phyloP scores from a whole-genome alignment of 2,113 vertebrate genomes.

The Lagopus leucura region DNA sequence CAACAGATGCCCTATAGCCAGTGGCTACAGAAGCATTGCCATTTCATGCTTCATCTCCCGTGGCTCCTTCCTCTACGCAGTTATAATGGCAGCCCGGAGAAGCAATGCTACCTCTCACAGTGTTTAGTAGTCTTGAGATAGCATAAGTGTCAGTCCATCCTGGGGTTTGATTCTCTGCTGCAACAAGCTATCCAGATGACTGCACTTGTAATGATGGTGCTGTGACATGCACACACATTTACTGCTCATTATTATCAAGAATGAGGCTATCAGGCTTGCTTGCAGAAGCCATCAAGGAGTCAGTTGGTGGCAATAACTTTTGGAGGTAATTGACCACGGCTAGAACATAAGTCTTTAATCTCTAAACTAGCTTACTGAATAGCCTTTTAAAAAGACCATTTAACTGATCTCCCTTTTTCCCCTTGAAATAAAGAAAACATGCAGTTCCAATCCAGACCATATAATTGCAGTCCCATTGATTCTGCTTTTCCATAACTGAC shows the following conservation, averaged over 20 bases:
- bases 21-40: not conserved
- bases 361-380: not conserved
- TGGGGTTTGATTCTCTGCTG: fast-evolving
- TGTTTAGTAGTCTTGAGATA: not conserved
- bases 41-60: not conserved
- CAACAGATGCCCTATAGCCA: not conserved
- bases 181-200: not conserved
- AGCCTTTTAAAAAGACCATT: not conserved
- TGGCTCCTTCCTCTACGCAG: not conserved
- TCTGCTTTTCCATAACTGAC: not conserved
- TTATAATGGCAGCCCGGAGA: not conserved
- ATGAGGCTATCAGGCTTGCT: fast-evolving
- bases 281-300: not conserved
- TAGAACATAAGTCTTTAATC: not conserved
- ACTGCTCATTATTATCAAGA: not conserved
- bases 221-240: not conserved
- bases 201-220: not conserved
- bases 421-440: not conserved
- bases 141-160: fast-evolving
- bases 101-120: fast-evolving
- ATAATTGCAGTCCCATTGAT: not conserved
- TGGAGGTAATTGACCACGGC: not conserved
- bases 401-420: not conserved
- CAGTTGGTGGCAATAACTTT: not conserved
- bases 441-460: not conserved